Percentiles rank a stretch among this genome's conserved stretches.
phyloP scores from a whole-genome alignment of 1,140 invertebrate species.

The Oncopodura yosiiana region DNA sequence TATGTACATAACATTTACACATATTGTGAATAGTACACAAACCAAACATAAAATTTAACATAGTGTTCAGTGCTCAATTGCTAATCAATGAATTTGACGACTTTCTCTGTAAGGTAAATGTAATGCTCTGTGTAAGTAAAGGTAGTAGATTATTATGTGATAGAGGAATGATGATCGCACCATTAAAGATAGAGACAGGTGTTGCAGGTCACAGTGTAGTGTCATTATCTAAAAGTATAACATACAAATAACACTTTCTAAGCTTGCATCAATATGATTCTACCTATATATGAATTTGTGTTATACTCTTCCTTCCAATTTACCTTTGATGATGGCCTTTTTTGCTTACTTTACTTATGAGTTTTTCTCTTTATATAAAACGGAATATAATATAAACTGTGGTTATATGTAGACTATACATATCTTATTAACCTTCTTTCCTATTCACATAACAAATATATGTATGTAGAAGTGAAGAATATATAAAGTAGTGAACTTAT shows the following conservation, averaged over 20 bases:
- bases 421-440: too few relatives aligned
- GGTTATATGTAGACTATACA: too few relatives aligned
- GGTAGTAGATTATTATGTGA: too few relatives aligned
- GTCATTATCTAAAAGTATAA: conserved; percentile 21
- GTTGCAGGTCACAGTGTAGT: conserved; percentile 23
- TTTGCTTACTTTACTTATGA: neutral
- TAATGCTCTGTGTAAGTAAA: too few relatives aligned
- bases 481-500: too few relatives aligned
- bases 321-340: neutral
- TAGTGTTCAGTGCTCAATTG: neutral
- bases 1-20: too few relatives aligned
- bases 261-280: conserved; percentile 27
- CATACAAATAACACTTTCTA: conserved; percentile 20
- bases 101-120: too few relatives aligned
- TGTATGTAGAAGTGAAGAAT: too few relatives aligned
- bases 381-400: too few relatives aligned
- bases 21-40: too few relatives aligned
- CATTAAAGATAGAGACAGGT: conserved; percentile 19
- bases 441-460: too few relatives aligned
- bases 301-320: conserved; percentile 10
- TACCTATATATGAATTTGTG: conserved; percentile 29
- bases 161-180: conserved; percentile 9
- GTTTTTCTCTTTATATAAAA: neutral
- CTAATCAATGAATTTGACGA: too few relatives aligned
- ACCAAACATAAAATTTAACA: neutral